These are phyloP conservation scores for Eclectus roratus DNA, from an alignment of 2,113 vertebrate species.

Conservation along the genomic window DNA sequence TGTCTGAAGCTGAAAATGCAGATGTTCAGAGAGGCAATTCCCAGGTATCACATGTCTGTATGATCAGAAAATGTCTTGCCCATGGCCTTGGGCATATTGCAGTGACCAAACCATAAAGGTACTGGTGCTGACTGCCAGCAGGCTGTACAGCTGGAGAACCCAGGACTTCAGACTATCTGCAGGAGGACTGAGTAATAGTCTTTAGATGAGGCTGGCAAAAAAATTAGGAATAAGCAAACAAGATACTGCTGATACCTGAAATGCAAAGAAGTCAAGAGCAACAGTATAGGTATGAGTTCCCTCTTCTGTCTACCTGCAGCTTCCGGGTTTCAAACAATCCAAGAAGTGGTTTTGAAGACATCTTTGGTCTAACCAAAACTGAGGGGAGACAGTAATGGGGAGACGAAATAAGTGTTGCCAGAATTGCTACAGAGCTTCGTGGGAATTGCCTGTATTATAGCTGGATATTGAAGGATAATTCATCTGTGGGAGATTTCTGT, in stretches of 20 bases:
- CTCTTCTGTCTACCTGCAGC: not conserved
- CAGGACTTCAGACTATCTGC: not conserved
- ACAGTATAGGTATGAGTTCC: not conserved
- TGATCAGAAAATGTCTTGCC: not conserved
- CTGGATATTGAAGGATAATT: not conserved
- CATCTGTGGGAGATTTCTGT: not conserved
- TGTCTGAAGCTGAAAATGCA: not conserved
- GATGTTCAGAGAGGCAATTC: not conserved
- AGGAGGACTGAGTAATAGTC: not conserved
- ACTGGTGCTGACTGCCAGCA: not conserved
- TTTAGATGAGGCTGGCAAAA: not conserved
- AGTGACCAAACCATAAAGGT: not conserved
- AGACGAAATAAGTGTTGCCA: not conserved
- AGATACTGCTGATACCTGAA: not conserved
- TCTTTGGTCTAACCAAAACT: not conserved
- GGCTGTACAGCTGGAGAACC: not conserved
- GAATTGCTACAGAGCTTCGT: not conserved
- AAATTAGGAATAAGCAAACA: not conserved
- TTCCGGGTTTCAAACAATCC: not conserved
- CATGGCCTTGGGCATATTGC: not conserved
- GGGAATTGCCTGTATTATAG: not conserved
- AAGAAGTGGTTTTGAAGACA: not conserved
- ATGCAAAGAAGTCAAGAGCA: not conserved
- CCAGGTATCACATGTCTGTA: rapidly evolving
- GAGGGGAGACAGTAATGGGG: not conserved